Conservation (phyloP, 2,797 vertebrate genomes). For the Vireo griseus region DNA sequence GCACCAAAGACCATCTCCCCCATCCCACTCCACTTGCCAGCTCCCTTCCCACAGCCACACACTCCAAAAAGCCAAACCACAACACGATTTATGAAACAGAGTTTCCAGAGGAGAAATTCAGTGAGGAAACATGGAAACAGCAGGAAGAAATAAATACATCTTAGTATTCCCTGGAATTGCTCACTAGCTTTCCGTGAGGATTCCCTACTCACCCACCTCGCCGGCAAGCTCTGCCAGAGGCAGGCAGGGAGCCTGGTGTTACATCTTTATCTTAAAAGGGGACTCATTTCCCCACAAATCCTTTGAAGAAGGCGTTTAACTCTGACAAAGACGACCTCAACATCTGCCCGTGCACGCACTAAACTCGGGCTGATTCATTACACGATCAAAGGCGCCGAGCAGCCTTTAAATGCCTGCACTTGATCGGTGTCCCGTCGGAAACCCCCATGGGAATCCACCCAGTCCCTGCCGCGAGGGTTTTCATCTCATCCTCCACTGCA, state of each 20-base stretch:
- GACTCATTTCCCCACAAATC: constrained; percentile 14
- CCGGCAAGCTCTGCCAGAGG: background rate
- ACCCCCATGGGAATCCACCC: background rate
- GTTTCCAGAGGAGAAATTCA: background rate
- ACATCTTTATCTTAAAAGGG: constrained; percentile 39
- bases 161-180: background rate
- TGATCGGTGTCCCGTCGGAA: background rate
- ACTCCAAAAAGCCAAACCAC: background rate
- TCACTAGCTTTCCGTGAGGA: background rate
- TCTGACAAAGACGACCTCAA: background rate
- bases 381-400: background rate
- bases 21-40: background rate
- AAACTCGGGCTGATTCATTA: background rate
- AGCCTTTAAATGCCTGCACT: background rate
- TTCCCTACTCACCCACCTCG: background rate
- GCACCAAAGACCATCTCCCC: background rate
- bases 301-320: constrained; percentile 35
- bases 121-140: background rate
- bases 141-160: background rate
- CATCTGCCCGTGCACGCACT: background rate
- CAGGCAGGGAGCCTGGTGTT: background rate
- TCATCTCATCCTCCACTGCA: background rate
- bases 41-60: background rate
- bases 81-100: background rate
- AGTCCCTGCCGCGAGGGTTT: background rate